Percentiles rank a stretch among this genome's conserved stretches.
Conservation (phyloP, 2,113 vertebrate genomes). For the Channa maculata region DNA sequence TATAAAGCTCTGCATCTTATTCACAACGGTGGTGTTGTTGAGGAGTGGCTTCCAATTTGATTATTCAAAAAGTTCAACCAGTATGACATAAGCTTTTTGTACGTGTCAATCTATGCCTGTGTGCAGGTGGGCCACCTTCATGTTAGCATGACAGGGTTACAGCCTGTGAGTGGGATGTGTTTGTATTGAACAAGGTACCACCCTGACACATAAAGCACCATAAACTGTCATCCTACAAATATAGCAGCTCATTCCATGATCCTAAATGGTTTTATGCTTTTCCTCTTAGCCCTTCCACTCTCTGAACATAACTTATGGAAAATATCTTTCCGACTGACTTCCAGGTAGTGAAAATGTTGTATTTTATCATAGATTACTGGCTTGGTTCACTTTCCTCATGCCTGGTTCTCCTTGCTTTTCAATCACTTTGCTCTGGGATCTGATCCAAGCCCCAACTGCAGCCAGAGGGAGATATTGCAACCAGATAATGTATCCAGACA, state of each 20-base stretch:
- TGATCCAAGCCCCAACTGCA: constrained; percentile 52
- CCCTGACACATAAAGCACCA: constrained; percentile 24
- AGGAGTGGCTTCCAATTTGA: constrained; percentile 29
- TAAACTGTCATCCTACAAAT: constrained; percentile 40
- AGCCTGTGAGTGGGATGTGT: constrained; percentile 20
- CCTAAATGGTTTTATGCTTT: constrained; percentile 43
- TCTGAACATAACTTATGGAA: constrained; percentile 27
- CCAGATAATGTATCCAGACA: constrained; percentile 73
- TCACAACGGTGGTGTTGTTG: constrained; percentile 57
- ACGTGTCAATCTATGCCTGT: constrained; percentile 7
- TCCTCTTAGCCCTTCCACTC: constrained; percentile 34
- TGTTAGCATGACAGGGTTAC: constrained; percentile 17
- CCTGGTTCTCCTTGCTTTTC: constrained; percentile 59
- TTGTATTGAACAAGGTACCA: background rate
- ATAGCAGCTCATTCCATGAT: constrained; percentile 45
- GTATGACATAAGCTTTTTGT: constrained; percentile 18
- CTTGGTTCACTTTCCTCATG: constrained; percentile 5
- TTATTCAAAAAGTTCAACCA: constrained; percentile 44
- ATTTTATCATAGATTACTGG: constrained; percentile 54
- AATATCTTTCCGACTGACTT: constrained; percentile 17
- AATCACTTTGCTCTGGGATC: constrained; percentile 74
- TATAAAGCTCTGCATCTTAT: constrained; percentile 76
- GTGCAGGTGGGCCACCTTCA: constrained; percentile 12
- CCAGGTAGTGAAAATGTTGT: constrained; percentile 34
- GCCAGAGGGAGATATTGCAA: constrained; percentile 63